These are phyloP conservation scores for Mystacides longicornis DNA, from an alignment of 2,888 invertebrate species.

Conservation along the genomic window DNA sequence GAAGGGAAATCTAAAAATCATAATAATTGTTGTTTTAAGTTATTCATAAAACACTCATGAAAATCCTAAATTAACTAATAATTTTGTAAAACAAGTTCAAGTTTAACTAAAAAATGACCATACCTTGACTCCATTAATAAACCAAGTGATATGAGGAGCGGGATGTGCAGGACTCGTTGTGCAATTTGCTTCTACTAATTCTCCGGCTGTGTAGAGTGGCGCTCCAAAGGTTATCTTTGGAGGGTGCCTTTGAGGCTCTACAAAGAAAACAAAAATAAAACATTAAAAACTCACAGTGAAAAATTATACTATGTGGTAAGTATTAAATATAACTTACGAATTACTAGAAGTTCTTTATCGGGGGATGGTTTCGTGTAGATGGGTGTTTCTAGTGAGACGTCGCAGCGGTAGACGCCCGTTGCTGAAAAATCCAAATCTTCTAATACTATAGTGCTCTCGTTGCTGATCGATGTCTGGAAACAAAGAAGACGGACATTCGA, in stretches of 20 bases:
- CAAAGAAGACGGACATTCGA: constrained; percentile 9
- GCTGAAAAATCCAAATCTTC: constrained; percentile 70
- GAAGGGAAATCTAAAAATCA: no score
- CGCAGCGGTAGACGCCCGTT: constrained; percentile 72
- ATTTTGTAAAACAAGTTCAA: no score
- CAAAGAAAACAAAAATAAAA: constrained; percentile 23
- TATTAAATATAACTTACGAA: constrained; percentile 54
- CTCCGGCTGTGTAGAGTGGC: constrained; percentile 57
- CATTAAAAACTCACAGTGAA: background rate
- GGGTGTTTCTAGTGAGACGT: constrained; percentile 74
- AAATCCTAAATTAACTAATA: no score
- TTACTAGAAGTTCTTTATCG: constrained; percentile 68
- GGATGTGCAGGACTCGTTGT: constrained; percentile 65
- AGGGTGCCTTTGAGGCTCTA: constrained; percentile 60
- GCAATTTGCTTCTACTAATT: constrained; percentile 64
- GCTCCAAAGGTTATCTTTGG: constrained; percentile 67
- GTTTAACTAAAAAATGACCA: no score
- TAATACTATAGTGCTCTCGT: constrained; percentile 51
- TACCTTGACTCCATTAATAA: constrained; percentile 68
- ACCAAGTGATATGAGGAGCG: constrained; percentile 69
- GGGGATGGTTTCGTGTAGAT: constrained; percentile 76
- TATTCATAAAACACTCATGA: no score
- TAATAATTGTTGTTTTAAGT: no score
- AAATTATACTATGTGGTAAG: background rate
- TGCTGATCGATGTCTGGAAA: constrained; percentile 36